Conservation (phyloP, 2,113 vertebrate genomes). For the Gymnarchus niloticus region DNA sequence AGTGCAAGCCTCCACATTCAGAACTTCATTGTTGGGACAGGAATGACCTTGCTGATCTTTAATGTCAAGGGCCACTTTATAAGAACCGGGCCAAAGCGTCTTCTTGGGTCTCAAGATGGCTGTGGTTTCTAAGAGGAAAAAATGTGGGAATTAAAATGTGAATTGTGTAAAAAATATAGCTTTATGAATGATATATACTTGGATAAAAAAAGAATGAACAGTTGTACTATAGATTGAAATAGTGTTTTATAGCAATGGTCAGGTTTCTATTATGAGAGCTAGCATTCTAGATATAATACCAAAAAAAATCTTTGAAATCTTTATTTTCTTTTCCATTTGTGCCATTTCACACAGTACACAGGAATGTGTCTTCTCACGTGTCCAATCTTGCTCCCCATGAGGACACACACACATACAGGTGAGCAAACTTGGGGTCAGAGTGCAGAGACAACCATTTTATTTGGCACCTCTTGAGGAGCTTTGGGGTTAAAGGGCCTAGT, state of each 20-base stretch:
- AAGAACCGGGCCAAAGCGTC: conserved; percentile 42
- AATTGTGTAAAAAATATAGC: not conserved
- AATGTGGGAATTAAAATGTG: not conserved
- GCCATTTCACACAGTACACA: too few species aligned
- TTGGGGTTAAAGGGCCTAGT: too few species aligned
- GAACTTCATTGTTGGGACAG: conserved; percentile 53
- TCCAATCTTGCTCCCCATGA: too few species aligned
- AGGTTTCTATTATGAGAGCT: not conserved
- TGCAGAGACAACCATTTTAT: too few species aligned
- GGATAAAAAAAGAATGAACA: not conserved
- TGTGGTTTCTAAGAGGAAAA: conserved; percentile 48
- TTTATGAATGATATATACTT: not conserved
- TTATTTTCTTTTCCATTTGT: too few species aligned
- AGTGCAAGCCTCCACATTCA: conserved; percentile 52
- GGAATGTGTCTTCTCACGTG: too few species aligned
- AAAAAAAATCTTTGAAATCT: too few species aligned
- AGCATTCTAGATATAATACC: too few species aligned
- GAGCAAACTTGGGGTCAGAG: too few species aligned
- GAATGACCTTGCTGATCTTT: conserved; percentile 47
- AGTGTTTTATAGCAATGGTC: not conserved
- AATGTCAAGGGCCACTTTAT: conserved; percentile 47
- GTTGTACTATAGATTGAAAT: too few species aligned
- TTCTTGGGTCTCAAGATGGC: conserved; percentile 45
- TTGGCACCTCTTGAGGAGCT: too few species aligned
- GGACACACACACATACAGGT: too few species aligned